A percentile compares a stretch with the other conserved stretches of the same genome.
phyloP scores from a whole-genome alignment of 2,113 vertebrate genomes.

The Neolamprologus modestus region DNA sequence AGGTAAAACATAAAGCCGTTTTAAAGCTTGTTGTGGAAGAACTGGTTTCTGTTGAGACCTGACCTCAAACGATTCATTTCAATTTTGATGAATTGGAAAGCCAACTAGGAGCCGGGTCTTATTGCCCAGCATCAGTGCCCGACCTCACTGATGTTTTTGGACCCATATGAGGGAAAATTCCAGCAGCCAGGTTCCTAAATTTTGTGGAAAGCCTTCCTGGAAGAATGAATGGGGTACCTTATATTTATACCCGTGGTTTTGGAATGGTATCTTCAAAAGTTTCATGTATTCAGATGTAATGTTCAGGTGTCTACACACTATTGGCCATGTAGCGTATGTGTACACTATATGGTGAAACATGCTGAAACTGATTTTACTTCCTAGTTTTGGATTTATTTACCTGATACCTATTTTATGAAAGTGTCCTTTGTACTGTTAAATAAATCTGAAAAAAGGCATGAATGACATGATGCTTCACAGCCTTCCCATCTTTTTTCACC shows the following conservation, averaged over 20 bases:
- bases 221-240: not conserved
- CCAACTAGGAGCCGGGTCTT: not conserved
- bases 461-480: not conserved
- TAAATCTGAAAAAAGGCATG: not conserved
- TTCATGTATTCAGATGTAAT: not conserved
- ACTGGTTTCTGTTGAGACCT: not conserved
- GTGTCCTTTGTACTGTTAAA: not conserved
- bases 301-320: not conserved
- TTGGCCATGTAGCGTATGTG: not conserved
- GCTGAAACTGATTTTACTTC: not conserved
- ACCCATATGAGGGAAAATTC: not conserved
- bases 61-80: not conserved
- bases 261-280: not conserved
- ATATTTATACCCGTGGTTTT: not conserved
- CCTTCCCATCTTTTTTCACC: not conserved
- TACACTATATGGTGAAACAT: not conserved
- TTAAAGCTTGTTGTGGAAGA: not conserved
- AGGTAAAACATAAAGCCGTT: not conserved
- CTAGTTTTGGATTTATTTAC: not conserved
- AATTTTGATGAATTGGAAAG: not conserved
- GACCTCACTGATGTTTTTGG: not conserved
- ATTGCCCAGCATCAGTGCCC: not conserved
- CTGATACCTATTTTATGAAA: constrained; percentile 1
- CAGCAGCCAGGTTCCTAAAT: not conserved
- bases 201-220: not conserved